Evolutionary conservation across 2,888 invertebrate species (phyloP).

Genomic region (Ennomos fuscantarius): DNA sequence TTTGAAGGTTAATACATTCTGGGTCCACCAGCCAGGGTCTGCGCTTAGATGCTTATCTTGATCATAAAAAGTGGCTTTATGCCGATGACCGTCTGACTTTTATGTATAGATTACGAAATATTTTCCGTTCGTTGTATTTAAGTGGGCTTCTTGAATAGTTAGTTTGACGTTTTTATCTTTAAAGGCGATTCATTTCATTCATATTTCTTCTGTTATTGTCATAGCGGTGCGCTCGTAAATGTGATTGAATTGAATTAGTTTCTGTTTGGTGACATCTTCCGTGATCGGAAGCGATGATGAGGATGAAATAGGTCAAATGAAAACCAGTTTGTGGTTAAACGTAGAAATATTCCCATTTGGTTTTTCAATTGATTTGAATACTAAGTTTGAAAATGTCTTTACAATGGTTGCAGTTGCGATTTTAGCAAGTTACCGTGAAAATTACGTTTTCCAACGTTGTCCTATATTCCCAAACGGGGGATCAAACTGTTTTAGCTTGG

Average conservation of each 20-base stretch:
- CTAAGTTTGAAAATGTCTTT: no score
- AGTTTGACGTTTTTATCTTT: conserved; percentile 22
- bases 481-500: no score
- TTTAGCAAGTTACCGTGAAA: no score
- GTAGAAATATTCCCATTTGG: no score
- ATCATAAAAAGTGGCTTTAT: conserved; percentile 30
- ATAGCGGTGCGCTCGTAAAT: not conserved
- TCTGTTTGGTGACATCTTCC: not conserved
- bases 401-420: no score
- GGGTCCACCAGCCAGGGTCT: conserved; percentile 53
- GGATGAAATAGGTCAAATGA: not conserved
- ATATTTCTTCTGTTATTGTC: conserved; percentile 18
- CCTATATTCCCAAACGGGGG: no score
- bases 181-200: conserved; percentile 19
- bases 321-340: no score
- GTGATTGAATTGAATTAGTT: conserved; percentile 1
- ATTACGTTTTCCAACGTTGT: no score
- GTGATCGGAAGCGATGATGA: not conserved
- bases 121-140: conserved; percentile 15
- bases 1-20: conserved; percentile 62
- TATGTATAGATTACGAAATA: conserved; percentile 35
- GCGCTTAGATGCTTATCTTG: conserved; percentile 66
- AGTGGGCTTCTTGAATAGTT: conserved; percentile 22
- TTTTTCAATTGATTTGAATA: no score
- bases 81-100: conserved; percentile 38